These are phyloP conservation scores for Elysia chlorotica DNA, from an alignment of 1,140 invertebrate genomes.

Conservation along the genomic window DNA sequence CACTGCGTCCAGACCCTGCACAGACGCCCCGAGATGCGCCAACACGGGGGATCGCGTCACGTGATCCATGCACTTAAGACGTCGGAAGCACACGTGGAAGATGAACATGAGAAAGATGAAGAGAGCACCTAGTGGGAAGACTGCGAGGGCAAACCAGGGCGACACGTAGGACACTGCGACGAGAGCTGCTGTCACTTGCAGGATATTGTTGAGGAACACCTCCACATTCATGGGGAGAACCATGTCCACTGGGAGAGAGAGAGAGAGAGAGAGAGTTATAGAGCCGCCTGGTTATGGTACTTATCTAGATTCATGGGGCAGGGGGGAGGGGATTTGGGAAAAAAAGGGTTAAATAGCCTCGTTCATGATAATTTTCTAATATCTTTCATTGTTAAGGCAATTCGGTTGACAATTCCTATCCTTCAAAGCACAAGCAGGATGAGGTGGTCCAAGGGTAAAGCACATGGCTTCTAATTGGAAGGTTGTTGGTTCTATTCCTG, in stretches of 20 bases:
- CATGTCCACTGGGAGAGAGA: constrained; percentile 67
- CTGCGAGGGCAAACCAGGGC: constrained; percentile 69
- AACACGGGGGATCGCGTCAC: constrained; percentile 70
- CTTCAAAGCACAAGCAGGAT: too few relatives aligned
- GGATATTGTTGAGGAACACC: constrained; percentile 68
- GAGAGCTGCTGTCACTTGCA: constrained; percentile 61
- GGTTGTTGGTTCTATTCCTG: too few relatives aligned
- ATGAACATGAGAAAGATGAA: constrained; percentile 67
- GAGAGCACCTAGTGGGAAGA: constrained; percentile 65
- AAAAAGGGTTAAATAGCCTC: too few relatives aligned
- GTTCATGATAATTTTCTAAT: too few relatives aligned
- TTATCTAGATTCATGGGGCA: too few relatives aligned
- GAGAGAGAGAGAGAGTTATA: too few relatives aligned
- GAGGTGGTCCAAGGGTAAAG: too few relatives aligned
- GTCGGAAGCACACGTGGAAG: constrained; percentile 64
- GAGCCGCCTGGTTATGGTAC: too few relatives aligned
- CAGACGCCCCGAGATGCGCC: constrained; percentile 70
- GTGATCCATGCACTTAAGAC: constrained; percentile 72
- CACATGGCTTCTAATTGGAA: too few relatives aligned
- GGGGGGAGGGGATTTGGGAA: too few relatives aligned
- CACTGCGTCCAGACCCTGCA: constrained; percentile 72
- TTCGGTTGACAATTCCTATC: too few relatives aligned
- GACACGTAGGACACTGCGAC: constrained; percentile 69
- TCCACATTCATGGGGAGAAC: constrained; percentile 70
- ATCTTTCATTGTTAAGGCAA: too few relatives aligned